Conservation (phyloP, 2,797 vertebrate species). For the Cephalopachus bancanus region DNA sequence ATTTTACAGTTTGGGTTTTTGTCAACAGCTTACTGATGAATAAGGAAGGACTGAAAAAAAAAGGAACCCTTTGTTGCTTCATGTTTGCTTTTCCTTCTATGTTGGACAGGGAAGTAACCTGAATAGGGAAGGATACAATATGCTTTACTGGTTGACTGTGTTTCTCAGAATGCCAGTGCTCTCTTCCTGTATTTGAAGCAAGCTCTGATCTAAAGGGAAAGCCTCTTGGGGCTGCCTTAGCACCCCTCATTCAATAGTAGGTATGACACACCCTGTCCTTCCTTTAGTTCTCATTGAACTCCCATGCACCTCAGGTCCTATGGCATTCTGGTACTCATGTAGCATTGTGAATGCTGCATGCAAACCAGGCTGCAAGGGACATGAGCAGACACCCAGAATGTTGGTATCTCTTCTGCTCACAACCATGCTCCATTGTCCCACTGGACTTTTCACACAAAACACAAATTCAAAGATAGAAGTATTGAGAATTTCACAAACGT, state of each 20-base stretch:
- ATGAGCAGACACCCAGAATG: accelerated
- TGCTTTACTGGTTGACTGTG: accelerated
- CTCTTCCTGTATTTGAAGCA: neutral
- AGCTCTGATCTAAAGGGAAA: neutral
- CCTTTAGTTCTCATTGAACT: neutral
- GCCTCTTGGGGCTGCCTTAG: accelerated
- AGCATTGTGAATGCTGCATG: neutral
- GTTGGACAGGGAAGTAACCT: accelerated
- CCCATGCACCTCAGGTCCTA: accelerated
- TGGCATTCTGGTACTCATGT: accelerated
- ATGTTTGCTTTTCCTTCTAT: accelerated
- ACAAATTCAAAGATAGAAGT: neutral
- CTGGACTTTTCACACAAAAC: neutral
- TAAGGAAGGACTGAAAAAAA: neutral
- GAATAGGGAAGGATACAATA: accelerated
- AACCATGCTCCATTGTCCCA: accelerated
- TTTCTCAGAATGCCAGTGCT: accelerated
- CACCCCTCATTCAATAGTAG: neutral
- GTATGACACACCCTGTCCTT: neutral
- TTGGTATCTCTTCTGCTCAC: neutral
- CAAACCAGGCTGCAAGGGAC: accelerated
- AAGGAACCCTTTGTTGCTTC: accelerated
- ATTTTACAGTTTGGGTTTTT: too few species aligned
- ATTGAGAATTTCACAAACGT: neutral
- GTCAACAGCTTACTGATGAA: neutral